Evolutionary conservation across 2,888 invertebrate genomes (phyloP), one percentile per base, ranked within the genome.

Genomic region (Copidosoma aretas): DNA sequence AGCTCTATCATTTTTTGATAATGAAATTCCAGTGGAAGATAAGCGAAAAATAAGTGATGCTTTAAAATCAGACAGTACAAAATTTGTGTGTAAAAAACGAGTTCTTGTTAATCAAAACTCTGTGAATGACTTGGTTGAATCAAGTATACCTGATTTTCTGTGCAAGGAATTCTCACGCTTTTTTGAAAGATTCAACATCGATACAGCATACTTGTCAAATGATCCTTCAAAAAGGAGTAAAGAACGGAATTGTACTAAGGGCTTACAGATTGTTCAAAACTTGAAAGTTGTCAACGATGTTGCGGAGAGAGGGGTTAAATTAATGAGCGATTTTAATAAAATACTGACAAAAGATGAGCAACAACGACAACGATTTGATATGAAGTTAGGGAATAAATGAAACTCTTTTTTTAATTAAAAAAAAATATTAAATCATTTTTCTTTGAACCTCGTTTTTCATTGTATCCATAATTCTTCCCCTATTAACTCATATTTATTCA

Each of bases 241-340:
- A 10, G 4, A 49, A n/a, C 15, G 19, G 4, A n/a, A 15, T 49
- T 49, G 4, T 49, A 49, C 10, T 49, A 19, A 49, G 19, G 49
- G 49, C 17, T 49, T 49, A 19, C 15, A 49, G 49, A 19, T 49
- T 49, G 10, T 49, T 3, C 3, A 49, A 49, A 49, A 49, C 19
- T 19, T 49, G 49, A 49, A 32, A 32, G 8, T 32, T 32, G 32
- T 32, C 32, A 8, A 32, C 32, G 32, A 32, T 32, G 32, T 32
- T 49, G 17, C 10, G 49, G 17, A 49, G 49, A 5, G 19, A 49
- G 49, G 49, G 49, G 49, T 49, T 49, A 49, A 49, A 19, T 49
- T 49, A 10, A 49, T 49, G 19, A n/a, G 17, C 19, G 49, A 49
- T 49, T 49, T 49, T 49, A 49, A 49, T 49, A 49, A 49, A 49